These are phyloP conservation scores for Psittacus erithacus DNA, from an alignment of 2,113 vertebrate genomes.

Conservation along the genomic window DNA sequence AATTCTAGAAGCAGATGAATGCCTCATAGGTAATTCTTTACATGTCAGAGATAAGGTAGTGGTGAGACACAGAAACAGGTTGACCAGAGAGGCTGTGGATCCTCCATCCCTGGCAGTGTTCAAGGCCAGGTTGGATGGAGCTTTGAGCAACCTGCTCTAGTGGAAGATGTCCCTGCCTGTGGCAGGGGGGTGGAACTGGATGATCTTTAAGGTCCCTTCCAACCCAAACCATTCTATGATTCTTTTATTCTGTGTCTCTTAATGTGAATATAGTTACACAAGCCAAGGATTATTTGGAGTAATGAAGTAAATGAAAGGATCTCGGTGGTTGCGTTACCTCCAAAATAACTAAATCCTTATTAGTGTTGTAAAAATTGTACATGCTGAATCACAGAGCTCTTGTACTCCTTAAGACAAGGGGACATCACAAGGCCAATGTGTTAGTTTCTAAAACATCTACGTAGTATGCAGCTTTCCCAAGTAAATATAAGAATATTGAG, in stretches of 20 bases:
- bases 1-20: neutral
- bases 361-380: neutral
- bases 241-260: neutral
- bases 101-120: neutral
- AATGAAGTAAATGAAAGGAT: neutral
- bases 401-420: neutral
- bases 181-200: neutral
- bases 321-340: neutral
- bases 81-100: neutral
- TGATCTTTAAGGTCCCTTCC: neutral
- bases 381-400: neutral
- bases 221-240: neutral
- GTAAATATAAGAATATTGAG: neutral
- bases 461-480: neutral
- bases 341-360: neutral
- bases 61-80: accelerated
- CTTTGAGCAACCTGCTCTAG: neutral
- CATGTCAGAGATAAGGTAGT: neutral
- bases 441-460: neutral
- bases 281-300: neutral
- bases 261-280: neutral
- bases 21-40: neutral
- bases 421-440: neutral
- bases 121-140: neutral
- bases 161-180: neutral